Evolutionary conservation across 2,888 invertebrate species (phyloP).

Genomic region (Drosophila fulvimacula): DNA sequence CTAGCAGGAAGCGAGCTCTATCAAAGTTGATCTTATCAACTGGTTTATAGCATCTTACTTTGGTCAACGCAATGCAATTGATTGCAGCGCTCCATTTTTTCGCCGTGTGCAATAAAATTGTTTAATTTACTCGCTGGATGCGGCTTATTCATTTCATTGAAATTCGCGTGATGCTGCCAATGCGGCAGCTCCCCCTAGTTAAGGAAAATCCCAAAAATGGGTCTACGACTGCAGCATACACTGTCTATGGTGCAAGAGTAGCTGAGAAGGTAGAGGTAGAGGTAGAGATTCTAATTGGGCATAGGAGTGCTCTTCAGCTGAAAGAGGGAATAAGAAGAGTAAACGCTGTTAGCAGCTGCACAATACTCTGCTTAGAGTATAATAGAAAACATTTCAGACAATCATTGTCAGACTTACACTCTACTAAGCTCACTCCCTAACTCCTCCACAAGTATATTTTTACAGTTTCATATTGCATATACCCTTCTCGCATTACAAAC

Average conservation of each 20-base stretch:
- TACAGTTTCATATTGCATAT: not conserved
- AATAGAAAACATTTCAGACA: not conserved
- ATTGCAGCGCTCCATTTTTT: slow-evolving; percentile 45
- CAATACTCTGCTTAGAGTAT: not conserved
- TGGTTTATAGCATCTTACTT: slow-evolving; percentile 24
- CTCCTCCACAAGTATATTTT: not conserved
- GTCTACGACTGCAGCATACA: not conserved
- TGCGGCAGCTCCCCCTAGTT: slow-evolving; percentile 60
- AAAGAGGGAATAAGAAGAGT: no score
- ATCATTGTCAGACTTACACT: fast-evolving
- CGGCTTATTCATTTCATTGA: slow-evolving; percentile 58
- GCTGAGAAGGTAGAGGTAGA: no score
- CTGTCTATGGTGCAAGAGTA: not conserved
- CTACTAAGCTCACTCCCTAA: no score
- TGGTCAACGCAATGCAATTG: slow-evolving; percentile 44
- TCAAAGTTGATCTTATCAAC: slow-evolving; percentile 39
- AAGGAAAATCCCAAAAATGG: no score
- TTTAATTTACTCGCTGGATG: slow-evolving; percentile 58
- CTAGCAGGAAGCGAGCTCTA: slow-evolving; percentile 42
- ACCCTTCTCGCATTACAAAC: not conserved
- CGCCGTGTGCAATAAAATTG: slow-evolving; percentile 57
- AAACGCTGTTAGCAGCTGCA: not conserved
- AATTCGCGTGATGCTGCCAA: slow-evolving; percentile 62
- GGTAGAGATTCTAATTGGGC: not conserved
- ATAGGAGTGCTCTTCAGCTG: not conserved